A percentile compares a stretch with the other conserved stretches of the same genome.
Conservation (phyloP, 2,113 vertebrate genomes). For the Carassius auratus region DNA sequence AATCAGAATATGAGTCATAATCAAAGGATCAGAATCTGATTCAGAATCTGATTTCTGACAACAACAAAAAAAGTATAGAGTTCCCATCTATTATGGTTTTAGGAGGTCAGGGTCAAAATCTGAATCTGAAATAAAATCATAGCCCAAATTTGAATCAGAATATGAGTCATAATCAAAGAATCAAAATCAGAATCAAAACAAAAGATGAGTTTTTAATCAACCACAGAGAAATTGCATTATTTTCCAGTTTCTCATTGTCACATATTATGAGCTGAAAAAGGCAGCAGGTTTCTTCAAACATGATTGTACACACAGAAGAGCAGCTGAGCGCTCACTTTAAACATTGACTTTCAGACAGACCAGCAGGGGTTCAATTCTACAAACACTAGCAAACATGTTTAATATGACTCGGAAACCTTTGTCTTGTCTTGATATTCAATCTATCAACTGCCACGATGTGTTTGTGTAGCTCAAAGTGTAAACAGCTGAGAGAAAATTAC, state of each 20-base stretch:
- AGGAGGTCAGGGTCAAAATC: too few relatives aligned
- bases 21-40: too few relatives aligned
- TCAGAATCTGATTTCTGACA: too few relatives aligned
- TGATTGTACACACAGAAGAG: background rate
- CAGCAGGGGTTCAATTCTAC: background rate
- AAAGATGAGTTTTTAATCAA: too few relatives aligned
- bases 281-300: constrained; percentile 9
- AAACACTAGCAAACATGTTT: background rate
- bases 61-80: too few relatives aligned
- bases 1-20: too few relatives aligned
- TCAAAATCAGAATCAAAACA: too few relatives aligned
- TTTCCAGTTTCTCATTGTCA: background rate
- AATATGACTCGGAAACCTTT: background rate
- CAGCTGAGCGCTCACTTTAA: background rate
- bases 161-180: too few relatives aligned
- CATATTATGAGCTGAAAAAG: background rate
- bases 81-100: too few relatives aligned
- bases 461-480: background rate
- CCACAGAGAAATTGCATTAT: background rate
- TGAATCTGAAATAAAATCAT: too few relatives aligned
- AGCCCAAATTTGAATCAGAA: too few relatives aligned
- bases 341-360: background rate
- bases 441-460: background rate
- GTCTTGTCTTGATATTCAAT: background rate
- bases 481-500: background rate